Evolutionary conservation across 2,113 vertebrate species (phyloP).

Genomic region (Apeltes quadracus): DNA sequence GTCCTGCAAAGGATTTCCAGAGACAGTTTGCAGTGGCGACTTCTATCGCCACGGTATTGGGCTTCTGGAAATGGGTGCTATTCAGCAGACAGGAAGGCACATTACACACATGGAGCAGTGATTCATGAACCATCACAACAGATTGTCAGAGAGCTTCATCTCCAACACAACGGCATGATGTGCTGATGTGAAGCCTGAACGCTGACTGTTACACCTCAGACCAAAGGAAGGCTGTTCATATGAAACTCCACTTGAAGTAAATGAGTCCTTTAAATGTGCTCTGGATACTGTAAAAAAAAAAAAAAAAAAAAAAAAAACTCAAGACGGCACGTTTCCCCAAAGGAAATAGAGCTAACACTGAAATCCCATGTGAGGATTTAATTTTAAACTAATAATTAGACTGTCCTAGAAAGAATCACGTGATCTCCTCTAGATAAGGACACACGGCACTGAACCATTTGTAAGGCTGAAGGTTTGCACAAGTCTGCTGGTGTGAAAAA

Average conservation of each 20-base stretch:
- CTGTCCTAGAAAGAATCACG: conserved; percentile 26
- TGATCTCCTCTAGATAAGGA: not conserved
- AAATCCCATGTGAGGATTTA: conserved; percentile 48
- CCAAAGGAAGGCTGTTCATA: not conserved
- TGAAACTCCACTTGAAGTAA: conserved; percentile 23
- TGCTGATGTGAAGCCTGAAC: not conserved
- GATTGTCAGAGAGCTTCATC: conserved; percentile 6
- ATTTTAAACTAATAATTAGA: conserved; percentile 33
- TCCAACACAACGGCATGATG: not conserved
- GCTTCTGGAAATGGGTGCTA: not conserved
- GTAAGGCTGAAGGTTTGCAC: not conserved
- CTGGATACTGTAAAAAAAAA: conserved; percentile 21
- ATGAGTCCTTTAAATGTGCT: conserved; percentile 12
- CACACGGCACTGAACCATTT: conserved; percentile 5
- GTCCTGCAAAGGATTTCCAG: not conserved
- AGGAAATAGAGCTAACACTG: conserved; percentile 33
- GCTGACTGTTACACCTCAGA: not conserved
- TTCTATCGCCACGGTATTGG: not conserved
- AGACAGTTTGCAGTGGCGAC: not conserved
- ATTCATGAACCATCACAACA: not conserved
- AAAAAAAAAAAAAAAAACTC: too few species aligned
- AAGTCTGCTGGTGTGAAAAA: conserved; percentile 19
- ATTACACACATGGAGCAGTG: conserved; percentile 6
- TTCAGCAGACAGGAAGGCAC: not conserved
- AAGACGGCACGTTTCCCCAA: conserved; percentile 15